Base-by-base conservation (phyloP, 2,113 vertebrate species). In the Australoheros scitulus region DNA sequence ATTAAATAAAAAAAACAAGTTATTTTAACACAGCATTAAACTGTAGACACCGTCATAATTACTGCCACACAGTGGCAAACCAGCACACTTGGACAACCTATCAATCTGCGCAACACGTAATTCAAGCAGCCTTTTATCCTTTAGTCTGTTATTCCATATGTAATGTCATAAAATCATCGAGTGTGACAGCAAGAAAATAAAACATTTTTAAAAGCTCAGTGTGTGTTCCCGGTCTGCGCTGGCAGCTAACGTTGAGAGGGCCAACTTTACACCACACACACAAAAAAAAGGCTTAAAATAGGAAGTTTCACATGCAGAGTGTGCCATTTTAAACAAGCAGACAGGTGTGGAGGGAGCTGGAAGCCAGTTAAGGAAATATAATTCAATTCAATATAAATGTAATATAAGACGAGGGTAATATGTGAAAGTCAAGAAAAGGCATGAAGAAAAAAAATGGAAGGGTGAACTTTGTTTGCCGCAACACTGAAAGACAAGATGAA, bases 151-250 rank as follows among this genome's bases (percentile, higher is more conserved):
- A 92, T 92, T 92, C 91, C 89, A 90, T 91, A 91, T 89, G 89
- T 92, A 92, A 94, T 91, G 90, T 92, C 93, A 94, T 93, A 92
- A 95, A 91, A 85, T 93, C 88, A 90, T 84, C 29, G 80, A 92
- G 85, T 85, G 86, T 91, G 84, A 90, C 91, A 87, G 89, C 63
- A 80, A 87, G 84, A 93, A 91, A 93, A 93, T 86, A 92, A 90
- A 94, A 90, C 81, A 87, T 82, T 90, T 87, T 84, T 43, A 93
- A 91, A 91, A 85, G 81, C 91, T 87, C 91, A 81, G 91, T 88
- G 85, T 92, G 88, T 88, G 91, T 87, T 91, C 92, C 82, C 59
- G 3, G 86, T 82, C 74, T 76, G 61, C 79, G 79, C 81, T 91
- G 93, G 89, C 92, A 92, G 91, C 88, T 79, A 41, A 79, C 43